Evolutionary conservation across 2,888 invertebrate species (phyloP).

Genomic region (Furcula furcula): DNA sequence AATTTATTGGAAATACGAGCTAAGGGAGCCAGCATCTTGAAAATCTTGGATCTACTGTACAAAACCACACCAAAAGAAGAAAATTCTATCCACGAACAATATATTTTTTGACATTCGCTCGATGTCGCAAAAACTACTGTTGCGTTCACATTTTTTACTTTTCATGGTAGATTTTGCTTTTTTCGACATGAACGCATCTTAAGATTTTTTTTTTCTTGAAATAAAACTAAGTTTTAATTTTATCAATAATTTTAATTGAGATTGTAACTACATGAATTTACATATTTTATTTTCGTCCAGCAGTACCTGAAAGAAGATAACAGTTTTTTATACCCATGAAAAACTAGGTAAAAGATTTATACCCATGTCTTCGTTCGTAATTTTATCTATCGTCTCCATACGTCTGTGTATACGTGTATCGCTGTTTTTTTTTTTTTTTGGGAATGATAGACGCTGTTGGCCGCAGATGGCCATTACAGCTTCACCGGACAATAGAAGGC

Average conservation of each 20-base stretch:
- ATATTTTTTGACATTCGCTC: no score
- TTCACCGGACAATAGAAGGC: no score
- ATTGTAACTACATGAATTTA: constrained; percentile 28
- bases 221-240: constrained; percentile 28
- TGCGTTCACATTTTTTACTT: constrained; percentile 37
- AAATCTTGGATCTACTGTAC: constrained; percentile 18
- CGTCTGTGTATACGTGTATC: no score
- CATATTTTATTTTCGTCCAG: constrained; percentile 6
- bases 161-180: constrained; percentile 33
- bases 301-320: constrained; percentile 20
- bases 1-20: constrained; percentile 63
- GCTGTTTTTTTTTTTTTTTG: no score
- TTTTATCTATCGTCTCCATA: no score
- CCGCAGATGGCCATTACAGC: no score
- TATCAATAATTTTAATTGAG: constrained; percentile 26
- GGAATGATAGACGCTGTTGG: no score
- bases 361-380: no score
- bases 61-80: constrained; percentile 27
- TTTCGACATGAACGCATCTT: constrained; percentile 48
- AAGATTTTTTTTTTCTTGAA: constrained; percentile 10
- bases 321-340: neutral
- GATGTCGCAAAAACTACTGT: constrained; percentile 45
- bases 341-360: no score
- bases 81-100: no score
- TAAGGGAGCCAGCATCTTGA: constrained; percentile 64